A percentile compares a stretch with the other conserved stretches of the same genome.
Conservation (phyloP, 2,113 vertebrate species). For the Cyanoderma ruficeps region DNA sequence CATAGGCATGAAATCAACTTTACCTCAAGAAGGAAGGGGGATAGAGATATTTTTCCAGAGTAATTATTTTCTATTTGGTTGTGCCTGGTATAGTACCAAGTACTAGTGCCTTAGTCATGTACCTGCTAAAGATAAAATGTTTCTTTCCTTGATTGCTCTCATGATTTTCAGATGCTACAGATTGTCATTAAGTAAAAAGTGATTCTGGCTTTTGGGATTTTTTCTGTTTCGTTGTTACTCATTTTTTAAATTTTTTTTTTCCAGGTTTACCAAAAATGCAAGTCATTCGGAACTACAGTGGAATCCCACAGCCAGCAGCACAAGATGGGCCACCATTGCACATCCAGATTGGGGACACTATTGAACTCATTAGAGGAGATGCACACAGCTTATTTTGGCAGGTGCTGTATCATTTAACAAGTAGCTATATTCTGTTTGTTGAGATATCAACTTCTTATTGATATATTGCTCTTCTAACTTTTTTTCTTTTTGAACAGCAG, state of each 20-base stretch:
- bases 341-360: conserved; percentile 88
- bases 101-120: neutral
- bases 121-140: neutral
- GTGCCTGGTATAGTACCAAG: neutral
- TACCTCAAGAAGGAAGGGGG: neutral
- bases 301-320: conserved; percentile 78
- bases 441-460: neutral
- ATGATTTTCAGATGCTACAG: neutral
- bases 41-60: neutral
- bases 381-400: conserved; percentile 94
- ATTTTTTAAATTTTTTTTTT: neutral
- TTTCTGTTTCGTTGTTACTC: neutral
- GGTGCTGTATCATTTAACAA: conserved; percentile 70
- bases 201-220: neutral
- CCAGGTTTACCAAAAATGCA: conserved; percentile 94
- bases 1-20: neutral
- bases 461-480: neutral
- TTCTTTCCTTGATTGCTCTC: neutral
- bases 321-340: conserved; percentile 82
- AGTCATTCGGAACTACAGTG: conserved; percentile 86
- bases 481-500: neutral
- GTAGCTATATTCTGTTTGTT: neutral
- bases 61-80: neutral
- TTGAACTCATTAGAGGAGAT: conserved; percentile 89
- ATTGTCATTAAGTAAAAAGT: neutral